phyloP scores from a whole-genome alignment of 2,797 vertebrate genomes.

The Percopsis omiscomaycus region DNA sequence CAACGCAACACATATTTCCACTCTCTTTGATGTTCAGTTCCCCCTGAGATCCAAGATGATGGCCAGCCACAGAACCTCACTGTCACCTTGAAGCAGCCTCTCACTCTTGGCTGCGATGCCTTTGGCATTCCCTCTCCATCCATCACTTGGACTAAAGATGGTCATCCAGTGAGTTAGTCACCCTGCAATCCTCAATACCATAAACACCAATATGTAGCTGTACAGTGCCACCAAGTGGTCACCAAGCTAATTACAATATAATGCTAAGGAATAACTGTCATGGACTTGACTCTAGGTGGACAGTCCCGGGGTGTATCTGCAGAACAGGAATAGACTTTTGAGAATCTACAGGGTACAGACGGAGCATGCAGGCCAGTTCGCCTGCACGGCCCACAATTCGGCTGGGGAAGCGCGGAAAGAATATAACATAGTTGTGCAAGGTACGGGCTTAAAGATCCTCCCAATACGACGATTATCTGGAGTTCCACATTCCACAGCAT shows the following conservation, averaged over 20 bases:
- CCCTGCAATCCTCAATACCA: not conserved
- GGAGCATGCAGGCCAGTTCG: slow-evolving; percentile 81
- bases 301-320: slow-evolving; percentile 69
- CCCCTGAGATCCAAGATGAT: slow-evolving; percentile 83
- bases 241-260: slow-evolving; percentile 25
- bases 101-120: slow-evolving; percentile 83
- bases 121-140: slow-evolving; percentile 80
- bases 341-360: slow-evolving; percentile 80
- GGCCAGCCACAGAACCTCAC: slow-evolving; percentile 78
- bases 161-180: slow-evolving; percentile 72
- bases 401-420: slow-evolving; percentile 76
- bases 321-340: slow-evolving; percentile 77
- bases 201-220: slow-evolving; percentile 32
- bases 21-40: slow-evolving; percentile 69
- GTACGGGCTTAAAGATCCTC: slow-evolving; percentile 52
- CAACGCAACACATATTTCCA: slow-evolving; percentile 1
- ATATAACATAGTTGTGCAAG: slow-evolving; percentile 82
- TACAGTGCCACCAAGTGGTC: slow-evolving; percentile 68
- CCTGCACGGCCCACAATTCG: slow-evolving; percentile 80
- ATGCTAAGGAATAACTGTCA: slow-evolving; percentile 1
- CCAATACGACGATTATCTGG: not conserved
- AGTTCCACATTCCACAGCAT: not conserved
- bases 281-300: slow-evolving; percentile 65
- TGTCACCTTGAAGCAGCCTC: slow-evolving; percentile 79
- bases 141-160: slow-evolving; percentile 84